Conservation (phyloP, 2,888 invertebrate species). For the Cosmorhoe ocellata region DNA sequence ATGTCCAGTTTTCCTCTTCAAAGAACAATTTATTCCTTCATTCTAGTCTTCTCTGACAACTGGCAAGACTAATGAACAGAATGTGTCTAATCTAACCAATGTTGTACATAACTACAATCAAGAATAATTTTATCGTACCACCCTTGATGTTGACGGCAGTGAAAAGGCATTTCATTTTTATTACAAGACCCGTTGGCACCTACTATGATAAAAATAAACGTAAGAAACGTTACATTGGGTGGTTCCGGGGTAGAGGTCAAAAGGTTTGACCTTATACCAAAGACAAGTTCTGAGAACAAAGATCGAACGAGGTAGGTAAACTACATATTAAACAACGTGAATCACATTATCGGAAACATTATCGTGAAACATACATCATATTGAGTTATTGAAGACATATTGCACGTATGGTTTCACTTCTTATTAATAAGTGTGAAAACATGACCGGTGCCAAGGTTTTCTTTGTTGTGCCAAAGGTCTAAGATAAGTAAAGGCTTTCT, state of each 20-base stretch:
- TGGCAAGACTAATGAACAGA: too few species aligned
- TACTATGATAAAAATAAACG: constrained; percentile 10
- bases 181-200: neutral
- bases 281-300: constrained; percentile 21
- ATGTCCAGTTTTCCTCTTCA: too few species aligned
- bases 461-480: constrained; percentile 22
- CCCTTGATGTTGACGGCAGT: constrained; percentile 3
- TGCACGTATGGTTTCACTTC: constrained; percentile 22
- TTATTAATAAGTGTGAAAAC: constrained; percentile 21
- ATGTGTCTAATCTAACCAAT: too few species aligned
- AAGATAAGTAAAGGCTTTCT: constrained; percentile 32
- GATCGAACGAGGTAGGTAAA: constrained; percentile 17
- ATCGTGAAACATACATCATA: constrained; percentile 19
- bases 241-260: constrained; percentile 22
- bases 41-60: too few species aligned
- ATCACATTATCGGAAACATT: constrained; percentile 20
- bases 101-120: too few species aligned
- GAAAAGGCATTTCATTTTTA: neutral
- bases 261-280: constrained; percentile 12
- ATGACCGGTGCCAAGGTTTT: constrained; percentile 22
- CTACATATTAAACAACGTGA: constrained; percentile 18
- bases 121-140: neutral
- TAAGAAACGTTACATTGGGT: constrained; percentile 9
- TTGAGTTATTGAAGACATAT: constrained; percentile 18
- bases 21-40: too few species aligned